These are phyloP conservation scores for Brassicogethes aeneus DNA, from an alignment of 2,888 invertebrate species.

Conservation along the genomic window DNA sequence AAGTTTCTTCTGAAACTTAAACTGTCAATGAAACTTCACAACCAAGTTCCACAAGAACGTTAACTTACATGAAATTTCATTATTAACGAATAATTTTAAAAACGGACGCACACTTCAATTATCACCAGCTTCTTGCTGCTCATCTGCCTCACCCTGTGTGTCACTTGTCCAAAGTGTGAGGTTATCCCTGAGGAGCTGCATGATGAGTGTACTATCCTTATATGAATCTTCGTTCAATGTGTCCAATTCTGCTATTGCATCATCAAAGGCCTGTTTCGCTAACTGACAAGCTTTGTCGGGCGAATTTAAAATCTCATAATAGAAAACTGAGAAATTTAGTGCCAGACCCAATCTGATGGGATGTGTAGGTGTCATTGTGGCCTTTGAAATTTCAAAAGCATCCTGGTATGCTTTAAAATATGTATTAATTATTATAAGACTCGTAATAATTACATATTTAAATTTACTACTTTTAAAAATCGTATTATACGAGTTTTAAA, in stretches of 20 bases:
- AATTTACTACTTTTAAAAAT: too few species aligned
- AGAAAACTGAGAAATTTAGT: conserved; percentile 98
- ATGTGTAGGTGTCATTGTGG: conserved; percentile 98
- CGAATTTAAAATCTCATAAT: conserved; percentile 96
- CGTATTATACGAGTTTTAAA: too few species aligned
- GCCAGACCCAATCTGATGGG: conserved; percentile 98
- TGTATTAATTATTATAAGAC: too few species aligned
- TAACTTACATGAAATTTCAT: conserved; percentile 45
- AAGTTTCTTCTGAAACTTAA: conserved; percentile 41
- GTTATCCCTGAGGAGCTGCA: conserved; percentile 98
- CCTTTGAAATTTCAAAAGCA: conserved; percentile 96
- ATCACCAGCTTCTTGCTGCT: conserved; percentile 91
- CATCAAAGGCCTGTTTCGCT: conserved; percentile 98
- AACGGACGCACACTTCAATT: conserved; percentile 49
- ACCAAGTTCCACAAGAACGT: conserved; percentile 44
- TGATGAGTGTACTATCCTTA: conserved; percentile 99
- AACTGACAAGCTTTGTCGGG: conserved; percentile 91
- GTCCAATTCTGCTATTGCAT: conserved; percentile 99
- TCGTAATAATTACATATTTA: too few species aligned
- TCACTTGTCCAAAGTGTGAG: conserved; percentile 93
- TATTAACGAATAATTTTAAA: conserved; percentile 42
- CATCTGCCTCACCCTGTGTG: conserved; percentile 90
- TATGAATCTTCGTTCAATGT: conserved; percentile 99
- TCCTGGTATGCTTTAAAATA: conserved; percentile 98
- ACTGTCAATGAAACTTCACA: conserved; percentile 42